phyloP scores from a whole-genome alignment of 2,888 invertebrate genomes.

The Trilocha varians region DNA sequence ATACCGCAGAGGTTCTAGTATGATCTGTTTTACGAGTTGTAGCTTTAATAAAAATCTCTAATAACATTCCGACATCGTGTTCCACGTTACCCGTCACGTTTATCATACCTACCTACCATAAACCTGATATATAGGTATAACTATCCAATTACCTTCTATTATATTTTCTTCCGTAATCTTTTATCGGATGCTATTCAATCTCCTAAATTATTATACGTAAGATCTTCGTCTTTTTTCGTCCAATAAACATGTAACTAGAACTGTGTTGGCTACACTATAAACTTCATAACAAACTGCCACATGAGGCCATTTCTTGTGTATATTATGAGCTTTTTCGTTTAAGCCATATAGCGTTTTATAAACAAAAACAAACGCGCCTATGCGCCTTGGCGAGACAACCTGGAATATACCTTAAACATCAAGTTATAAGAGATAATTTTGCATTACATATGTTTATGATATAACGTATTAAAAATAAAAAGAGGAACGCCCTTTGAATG shows the following conservation, averaged over 20 bases:
- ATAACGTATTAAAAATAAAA: slow-evolving; percentile 28
- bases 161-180: slow-evolving; percentile 40
- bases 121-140: slow-evolving; percentile 44
- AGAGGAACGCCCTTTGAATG: slow-evolving; percentile 49
- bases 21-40: slow-evolving; percentile 49
- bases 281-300: slow-evolving; percentile 71
- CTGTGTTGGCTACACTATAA: slow-evolving; percentile 60
- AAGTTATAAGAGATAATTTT: slow-evolving; percentile 25
- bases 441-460: slow-evolving; percentile 7
- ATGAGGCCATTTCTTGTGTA: slow-evolving; percentile 66
- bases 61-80: slow-evolving; percentile 55
- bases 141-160: slow-evolving; percentile 48
- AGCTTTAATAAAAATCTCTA: slow-evolving; percentile 58
- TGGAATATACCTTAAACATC: slow-evolving; percentile 13
- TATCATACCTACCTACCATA: slow-evolving; percentile 43
- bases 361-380: slow-evolving; percentile 23
- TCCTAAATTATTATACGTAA: slow-evolving; percentile 56
- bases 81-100: slow-evolving; percentile 36
- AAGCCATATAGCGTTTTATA: slow-evolving; percentile 36
- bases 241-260: slow-evolving; percentile 59
- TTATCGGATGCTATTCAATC: slow-evolving; percentile 36
- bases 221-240: slow-evolving; percentile 38
- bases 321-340: slow-evolving; percentile 70
- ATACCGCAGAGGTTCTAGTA: slow-evolving; percentile 32
- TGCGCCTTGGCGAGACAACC: slow-evolving; percentile 10